Percentiles rank a stretch among this genome's conserved stretches.
These are phyloP conservation scores for Passer montanus DNA, from an alignment of 2,113 vertebrate genomes.

Conservation along the genomic window DNA sequence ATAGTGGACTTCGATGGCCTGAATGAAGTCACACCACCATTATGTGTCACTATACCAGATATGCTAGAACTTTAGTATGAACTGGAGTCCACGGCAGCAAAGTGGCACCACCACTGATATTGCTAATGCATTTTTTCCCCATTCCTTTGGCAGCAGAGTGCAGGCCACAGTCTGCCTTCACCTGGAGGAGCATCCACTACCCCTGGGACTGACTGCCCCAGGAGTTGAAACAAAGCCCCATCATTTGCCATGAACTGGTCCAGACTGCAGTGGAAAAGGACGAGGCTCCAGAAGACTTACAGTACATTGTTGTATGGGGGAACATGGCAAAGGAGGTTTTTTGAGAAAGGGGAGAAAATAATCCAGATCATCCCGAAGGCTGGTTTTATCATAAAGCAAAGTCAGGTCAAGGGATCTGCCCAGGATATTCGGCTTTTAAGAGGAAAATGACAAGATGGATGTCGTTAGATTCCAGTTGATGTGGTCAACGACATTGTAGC, in stretches of 20 bases:
- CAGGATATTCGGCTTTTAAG: not conserved
- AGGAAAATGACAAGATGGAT: not conserved
- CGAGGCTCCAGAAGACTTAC: not conserved
- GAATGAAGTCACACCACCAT: not conserved
- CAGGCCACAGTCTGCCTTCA: not conserved
- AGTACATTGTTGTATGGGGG: not conserved
- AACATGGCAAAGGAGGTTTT: not conserved
- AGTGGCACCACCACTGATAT: not conserved
- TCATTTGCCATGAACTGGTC: not conserved
- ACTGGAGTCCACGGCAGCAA: not conserved
- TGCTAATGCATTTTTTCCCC: not conserved
- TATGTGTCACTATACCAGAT: rapidly evolving
- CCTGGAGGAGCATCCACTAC: not conserved
- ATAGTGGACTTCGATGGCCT: not conserved
- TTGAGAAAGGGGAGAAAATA: not conserved
- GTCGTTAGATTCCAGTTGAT: not conserved
- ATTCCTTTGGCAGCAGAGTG: not conserved
- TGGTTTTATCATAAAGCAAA: not conserved
- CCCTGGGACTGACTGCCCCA: not conserved
- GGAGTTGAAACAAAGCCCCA: not conserved
- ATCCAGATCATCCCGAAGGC: not conserved
- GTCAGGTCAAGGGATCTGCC: not conserved
- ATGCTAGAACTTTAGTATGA: not conserved
- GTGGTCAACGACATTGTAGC: not conserved
- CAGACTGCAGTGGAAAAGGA: not conserved